Base-by-base conservation (phyloP, 64 coral and sea anemone genomes). In the Montipora capricornis region DNA sequence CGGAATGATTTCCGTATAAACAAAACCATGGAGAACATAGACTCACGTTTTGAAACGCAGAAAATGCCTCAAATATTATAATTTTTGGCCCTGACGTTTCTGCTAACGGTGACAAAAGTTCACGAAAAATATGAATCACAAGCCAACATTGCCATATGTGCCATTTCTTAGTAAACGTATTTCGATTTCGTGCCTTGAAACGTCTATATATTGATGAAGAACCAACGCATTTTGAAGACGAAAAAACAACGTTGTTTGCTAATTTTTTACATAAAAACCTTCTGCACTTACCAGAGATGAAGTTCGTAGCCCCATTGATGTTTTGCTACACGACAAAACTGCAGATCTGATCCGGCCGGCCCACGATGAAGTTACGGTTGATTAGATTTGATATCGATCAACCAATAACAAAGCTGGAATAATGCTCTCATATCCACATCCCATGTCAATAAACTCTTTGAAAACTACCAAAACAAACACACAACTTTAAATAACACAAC, bases 301-400 rank as follows among this genome's bases (percentile, higher is more conserved):
- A 4, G 15, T 50, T 49, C 50, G 44, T 10, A 22, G 1, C 17
- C 20, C 46, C 82, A 86, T 86, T 1, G 15, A 5, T 48, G 46
- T 16, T 5, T 71, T 6, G 4, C 64, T 68, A 16, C 24, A 44
- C 24, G 22, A 44, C 2, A 46, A 4, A 48, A 4, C 13, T 17
- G 15, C 19, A 78, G 47, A 78, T 48, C 49, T 78, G 1, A 19
- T 49, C 15, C 17, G 44, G 19, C 76, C 47, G 76, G 47, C 76
- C 45, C 44, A 24, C 47, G 44, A 59, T 71, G 16, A 61, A 51
- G 46, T 71, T 37, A 86, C 66, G 66, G 62, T 86, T 86, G 82
- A 86, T 70, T 86, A 45, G 64, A 46, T 64, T 71, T 4, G 47
- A 86, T 44, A 70, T 70, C 45, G 71, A 86, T 86, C 68, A 86